Conservation (phyloP, 2,888 invertebrate species). For the Orchestes rusci region DNA sequence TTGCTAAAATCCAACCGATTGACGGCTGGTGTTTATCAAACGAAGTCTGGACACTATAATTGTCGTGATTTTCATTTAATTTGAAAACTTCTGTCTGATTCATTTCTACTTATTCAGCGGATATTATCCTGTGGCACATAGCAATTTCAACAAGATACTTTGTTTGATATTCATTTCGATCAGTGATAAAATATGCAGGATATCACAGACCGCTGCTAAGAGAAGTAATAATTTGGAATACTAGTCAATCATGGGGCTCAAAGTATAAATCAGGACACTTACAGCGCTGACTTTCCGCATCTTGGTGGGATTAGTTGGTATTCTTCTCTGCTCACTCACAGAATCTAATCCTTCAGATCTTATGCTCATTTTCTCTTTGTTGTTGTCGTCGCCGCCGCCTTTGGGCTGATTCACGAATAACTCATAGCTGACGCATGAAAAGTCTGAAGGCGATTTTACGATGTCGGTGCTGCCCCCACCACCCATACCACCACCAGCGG, state of each 20-base stretch:
- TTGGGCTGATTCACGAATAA: constrained; percentile 84
- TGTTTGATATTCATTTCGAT: too few species aligned
- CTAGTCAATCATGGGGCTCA: constrained; percentile 24
- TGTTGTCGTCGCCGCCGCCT: constrained; percentile 80
- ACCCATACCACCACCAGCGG: constrained; percentile 40
- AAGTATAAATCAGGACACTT: constrained; percentile 51
- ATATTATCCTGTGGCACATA: too few species aligned
- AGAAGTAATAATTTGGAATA: constrained; percentile 24
- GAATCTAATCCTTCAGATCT: constrained; percentile 79
- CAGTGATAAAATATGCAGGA: constrained; percentile 9
- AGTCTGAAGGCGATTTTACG: constrained; percentile 86
- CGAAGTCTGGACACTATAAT: constrained; percentile 45
- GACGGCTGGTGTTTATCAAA: constrained; percentile 30
- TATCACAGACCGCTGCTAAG: constrained; percentile 15
- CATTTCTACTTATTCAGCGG: too few species aligned
- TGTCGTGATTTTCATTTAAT: constrained; percentile 45
- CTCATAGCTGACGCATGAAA: constrained; percentile 89
- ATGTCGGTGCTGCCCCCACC: constrained; percentile 56
- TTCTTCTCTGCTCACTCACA: constrained; percentile 72
- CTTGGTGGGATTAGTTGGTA: constrained; percentile 54
- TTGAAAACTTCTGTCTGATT: too few species aligned
- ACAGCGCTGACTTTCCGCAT: constrained; percentile 91
- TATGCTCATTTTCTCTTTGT: constrained; percentile 86
- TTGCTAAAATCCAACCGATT: constrained; percentile 30
- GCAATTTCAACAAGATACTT: too few species aligned